Percentiles rank a stretch among this genome's conserved stretches.
Evolutionary conservation across 2,888 invertebrate genomes (phyloP).

Genomic region (Hypsopygia costalis): DNA sequence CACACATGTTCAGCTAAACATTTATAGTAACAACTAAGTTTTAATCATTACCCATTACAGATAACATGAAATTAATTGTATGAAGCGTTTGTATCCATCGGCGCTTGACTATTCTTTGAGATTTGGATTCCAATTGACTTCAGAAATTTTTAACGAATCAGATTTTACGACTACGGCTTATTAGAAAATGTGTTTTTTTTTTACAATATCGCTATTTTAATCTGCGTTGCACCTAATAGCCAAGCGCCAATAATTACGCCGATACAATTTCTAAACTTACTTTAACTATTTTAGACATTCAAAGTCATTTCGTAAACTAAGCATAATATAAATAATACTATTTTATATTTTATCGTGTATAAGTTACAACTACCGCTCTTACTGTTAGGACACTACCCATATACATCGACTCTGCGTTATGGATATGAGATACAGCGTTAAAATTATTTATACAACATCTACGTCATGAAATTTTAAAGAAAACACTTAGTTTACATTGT

Average conservation of each 20-base stretch:
- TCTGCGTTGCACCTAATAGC: slow-evolving; percentile 35
- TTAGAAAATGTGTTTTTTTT: background rate
- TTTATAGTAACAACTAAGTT: slow-evolving; percentile 78
- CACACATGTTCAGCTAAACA: slow-evolving; percentile 77
- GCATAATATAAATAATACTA: slow-evolving; percentile 77
- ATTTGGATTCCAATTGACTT: slow-evolving; percentile 13
- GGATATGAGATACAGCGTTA: slow-evolving; percentile 64
- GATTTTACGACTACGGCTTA: too few relatives aligned
- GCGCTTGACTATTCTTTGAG: slow-evolving; percentile 56
- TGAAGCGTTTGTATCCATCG: slow-evolving; percentile 51
- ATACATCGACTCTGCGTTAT: slow-evolving; percentile 55
- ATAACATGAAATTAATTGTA: slow-evolving; percentile 66
- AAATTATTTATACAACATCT: slow-evolving; percentile 62
- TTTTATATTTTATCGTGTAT: slow-evolving; percentile 70
- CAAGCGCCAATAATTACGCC: slow-evolving; percentile 64
- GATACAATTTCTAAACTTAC: slow-evolving; percentile 64
- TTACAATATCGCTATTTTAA: background rate
- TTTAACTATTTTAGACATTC: slow-evolving; percentile 67
- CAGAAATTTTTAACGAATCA: too few relatives aligned
- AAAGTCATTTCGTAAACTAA: slow-evolving; percentile 70
- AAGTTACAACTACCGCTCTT: slow-evolving; percentile 69
- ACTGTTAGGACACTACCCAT: slow-evolving; percentile 60
- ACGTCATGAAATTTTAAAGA: slow-evolving; percentile 46
- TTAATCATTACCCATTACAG: slow-evolving; percentile 67
- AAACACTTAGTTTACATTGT: slow-evolving; percentile 59